phyloP scores from a whole-genome alignment of 2,113 vertebrate species.

The Eublepharis macularius region DNA sequence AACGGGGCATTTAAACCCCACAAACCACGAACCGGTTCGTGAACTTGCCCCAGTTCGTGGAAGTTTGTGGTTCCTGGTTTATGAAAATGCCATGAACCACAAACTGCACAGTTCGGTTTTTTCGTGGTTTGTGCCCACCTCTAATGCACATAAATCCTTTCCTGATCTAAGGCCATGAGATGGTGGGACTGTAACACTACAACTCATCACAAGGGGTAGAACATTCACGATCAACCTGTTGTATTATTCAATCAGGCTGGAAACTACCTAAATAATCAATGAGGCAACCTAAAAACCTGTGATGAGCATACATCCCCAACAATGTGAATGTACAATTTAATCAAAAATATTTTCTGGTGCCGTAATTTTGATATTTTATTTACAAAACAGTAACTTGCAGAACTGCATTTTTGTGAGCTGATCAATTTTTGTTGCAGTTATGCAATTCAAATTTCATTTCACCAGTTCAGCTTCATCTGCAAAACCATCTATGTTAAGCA shows the following conservation, averaged over 20 bases:
- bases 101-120: too few species aligned
- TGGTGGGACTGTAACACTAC: too few species aligned
- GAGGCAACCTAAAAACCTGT: not conserved
- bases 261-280: not conserved
- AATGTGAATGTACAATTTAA: not conserved
- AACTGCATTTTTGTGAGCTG: not conserved
- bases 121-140: too few species aligned
- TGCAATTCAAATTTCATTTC: not conserved
- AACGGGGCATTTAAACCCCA: too few species aligned
- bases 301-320: not conserved
- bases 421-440: not conserved
- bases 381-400: slow-evolving; percentile 1
- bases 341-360: not conserved
- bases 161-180: too few species aligned
- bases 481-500: not conserved
- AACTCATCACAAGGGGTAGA: not conserved
- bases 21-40: too few species aligned
- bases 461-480: slow-evolving; percentile 22
- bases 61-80: too few species aligned
- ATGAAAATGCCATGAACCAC: too few species aligned
- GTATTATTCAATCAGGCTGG: not conserved
- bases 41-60: too few species aligned
- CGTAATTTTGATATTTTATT: not conserved
- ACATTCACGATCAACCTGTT: not conserved
- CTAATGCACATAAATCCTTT: too few species aligned